Conservation (phyloP, 1,140 invertebrate species). For the Galleria mellonella region DNA sequence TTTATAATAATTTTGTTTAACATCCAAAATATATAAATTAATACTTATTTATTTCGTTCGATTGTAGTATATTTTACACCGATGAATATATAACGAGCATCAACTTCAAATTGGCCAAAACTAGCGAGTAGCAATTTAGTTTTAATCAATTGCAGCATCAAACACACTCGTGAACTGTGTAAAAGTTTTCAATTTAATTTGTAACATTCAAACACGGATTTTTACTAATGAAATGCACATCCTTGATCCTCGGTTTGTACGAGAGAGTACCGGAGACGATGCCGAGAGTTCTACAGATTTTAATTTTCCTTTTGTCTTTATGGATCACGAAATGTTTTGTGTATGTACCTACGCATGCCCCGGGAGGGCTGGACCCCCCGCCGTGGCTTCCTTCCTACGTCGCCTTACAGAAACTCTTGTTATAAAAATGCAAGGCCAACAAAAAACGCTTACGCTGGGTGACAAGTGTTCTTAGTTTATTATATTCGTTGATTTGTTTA, state of each 20-base stretch:
- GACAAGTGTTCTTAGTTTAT: conserved; percentile 69
- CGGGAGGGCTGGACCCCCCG: conserved; percentile 57
- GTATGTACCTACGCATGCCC: conserved; percentile 39
- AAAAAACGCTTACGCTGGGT: conserved; percentile 58
- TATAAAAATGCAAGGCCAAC: conserved; percentile 59
- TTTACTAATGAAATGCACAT: background rate
- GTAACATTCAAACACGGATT: too few species aligned
- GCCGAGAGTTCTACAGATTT: conserved; percentile 54
- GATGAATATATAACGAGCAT: too few species aligned
- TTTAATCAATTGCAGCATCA: too few species aligned
- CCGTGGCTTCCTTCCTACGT: conserved; percentile 65
- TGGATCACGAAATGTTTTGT: conserved; percentile 71
- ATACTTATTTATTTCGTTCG: too few species aligned
- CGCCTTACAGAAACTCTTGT: conserved; percentile 60
- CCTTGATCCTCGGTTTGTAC: conserved; percentile 4
- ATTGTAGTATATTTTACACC: too few species aligned
- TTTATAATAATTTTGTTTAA: too few species aligned
- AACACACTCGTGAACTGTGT: too few species aligned
- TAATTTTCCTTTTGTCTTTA: conserved; percentile 70
- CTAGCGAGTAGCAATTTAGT: too few species aligned
- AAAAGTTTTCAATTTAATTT: too few species aligned
- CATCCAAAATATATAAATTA: too few species aligned
- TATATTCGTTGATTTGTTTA: conserved; percentile 64
- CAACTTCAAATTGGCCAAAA: too few species aligned
- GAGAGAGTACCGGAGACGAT: conserved; percentile 17